Base-by-base conservation (phyloP, 92 coral and sea anemone genomes). In the Desmophyllum pertusum region DNA sequence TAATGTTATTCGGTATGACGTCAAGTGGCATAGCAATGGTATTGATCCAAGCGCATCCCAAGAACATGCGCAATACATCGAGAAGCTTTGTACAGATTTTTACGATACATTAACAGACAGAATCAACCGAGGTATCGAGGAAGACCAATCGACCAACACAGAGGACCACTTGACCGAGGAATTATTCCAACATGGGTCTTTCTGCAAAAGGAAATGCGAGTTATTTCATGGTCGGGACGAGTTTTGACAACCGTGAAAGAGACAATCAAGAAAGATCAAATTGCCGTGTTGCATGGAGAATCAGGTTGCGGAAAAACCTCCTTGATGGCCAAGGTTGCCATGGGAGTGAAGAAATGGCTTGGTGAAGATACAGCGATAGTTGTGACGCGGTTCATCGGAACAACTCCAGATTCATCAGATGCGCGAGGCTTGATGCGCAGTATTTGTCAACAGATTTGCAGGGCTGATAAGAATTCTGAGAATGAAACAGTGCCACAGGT, bases 281-380 rank as follows among this genome's bases (percentile, higher is more conserved):
- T 89, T 36, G 84, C 90, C 5, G 98, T 96, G 15, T 79, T 97
- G 27, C 75, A 83, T 63, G 99, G 99, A 17, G 91, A 93, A 76
- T 97, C 99, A 0, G 99, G 99, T 2, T 97, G 97, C 51, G 99
- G 99, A 6, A 97, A 97, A 83, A 97, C 99, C 14, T 97, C 99
- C 1, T 76, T 97, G 13, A 95, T 97, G 96, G 98, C 99, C 39
- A 97, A 92, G 72, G 75, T 93, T 63, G 86, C 90, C 1, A 90
- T 73, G 37, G 83, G 83, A 55, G 85, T 88, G 45, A 85, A 88
- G 50, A 79, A 81, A 45, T 89, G 91, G 93, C 45, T 87, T 29
- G 88, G 39, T 7, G 75, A 74, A 33, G 80, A 90, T 21, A 73
- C 91, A n/a, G 84, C 94, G 15, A 90, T 88, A 18, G 89, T 97